phyloP scores from a whole-genome alignment of 2,888 invertebrate genomes.

The Luperina testacea region DNA sequence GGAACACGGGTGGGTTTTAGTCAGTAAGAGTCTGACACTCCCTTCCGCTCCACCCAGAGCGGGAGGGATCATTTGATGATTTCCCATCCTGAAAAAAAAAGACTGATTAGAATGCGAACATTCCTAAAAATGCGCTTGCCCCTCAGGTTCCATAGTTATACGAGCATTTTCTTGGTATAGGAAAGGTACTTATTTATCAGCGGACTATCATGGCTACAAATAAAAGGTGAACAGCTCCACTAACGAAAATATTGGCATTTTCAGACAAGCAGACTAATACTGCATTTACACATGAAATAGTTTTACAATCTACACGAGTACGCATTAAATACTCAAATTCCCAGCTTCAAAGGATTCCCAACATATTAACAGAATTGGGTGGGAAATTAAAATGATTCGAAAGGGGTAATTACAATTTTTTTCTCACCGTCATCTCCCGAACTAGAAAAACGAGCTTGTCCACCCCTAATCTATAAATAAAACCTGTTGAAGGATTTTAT shows the following conservation, averaged over 20 bases:
- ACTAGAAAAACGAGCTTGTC: slow-evolving; percentile 18
- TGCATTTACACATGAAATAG: neutral
- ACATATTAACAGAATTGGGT: neutral
- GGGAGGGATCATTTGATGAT: too few relatives aligned
- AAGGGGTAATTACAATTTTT: neutral
- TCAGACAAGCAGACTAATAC: neutral
- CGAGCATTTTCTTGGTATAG: neutral
- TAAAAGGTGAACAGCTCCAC: neutral
- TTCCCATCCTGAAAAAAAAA: too few relatives aligned
- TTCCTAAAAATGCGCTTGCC: too few relatives aligned
- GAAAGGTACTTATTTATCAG: neutral
- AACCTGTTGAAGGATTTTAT: slow-evolving; percentile 51
- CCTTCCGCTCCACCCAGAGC: too few relatives aligned
- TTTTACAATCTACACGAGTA: neutral
- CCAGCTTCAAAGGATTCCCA: too few relatives aligned
- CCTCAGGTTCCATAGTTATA: too few relatives aligned
- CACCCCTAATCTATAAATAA: slow-evolving; percentile 6
- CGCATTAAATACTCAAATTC: neutral
- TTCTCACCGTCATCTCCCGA: slow-evolving; percentile 25
- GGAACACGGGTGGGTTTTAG: too few relatives aligned
- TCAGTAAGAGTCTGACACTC: too few relatives aligned
- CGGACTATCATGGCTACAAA: neutral
- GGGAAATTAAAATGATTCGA: neutral
- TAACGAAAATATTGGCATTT: neutral
- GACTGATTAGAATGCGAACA: too few relatives aligned